A percentile compares a stretch with the other conserved stretches of the same genome.
phyloP scores from a whole-genome alignment of 1,140 invertebrate genomes.

The Papilio polytes region DNA sequence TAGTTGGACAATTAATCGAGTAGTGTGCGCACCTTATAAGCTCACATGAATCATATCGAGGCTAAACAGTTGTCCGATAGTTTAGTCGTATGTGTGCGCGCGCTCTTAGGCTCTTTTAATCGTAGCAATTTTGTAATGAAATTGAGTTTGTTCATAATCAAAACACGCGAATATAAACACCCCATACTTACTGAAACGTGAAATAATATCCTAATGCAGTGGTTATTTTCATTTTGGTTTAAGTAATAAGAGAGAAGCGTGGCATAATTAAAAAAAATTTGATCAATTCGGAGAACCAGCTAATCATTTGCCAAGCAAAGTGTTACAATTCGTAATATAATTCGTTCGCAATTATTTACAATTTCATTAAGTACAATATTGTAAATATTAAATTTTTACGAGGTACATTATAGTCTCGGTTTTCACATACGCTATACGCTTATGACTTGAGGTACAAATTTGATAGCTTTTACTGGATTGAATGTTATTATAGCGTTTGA shows the following conservation, averaged over 20 bases:
- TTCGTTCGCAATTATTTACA: too few relatives aligned
- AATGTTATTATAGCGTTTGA: slow-evolving; percentile 60
- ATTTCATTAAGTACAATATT: too few relatives aligned
- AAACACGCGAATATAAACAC: slow-evolving; percentile 22
- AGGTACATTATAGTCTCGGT: too few relatives aligned
- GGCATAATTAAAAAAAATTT: slow-evolving; percentile 77
- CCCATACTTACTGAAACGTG: slow-evolving; percentile 40
- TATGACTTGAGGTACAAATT: slow-evolving; percentile 45
- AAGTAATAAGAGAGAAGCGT: slow-evolving; percentile 61
- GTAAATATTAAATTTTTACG: too few relatives aligned
- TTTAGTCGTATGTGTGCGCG: too few relatives aligned
- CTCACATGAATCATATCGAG: too few relatives aligned
- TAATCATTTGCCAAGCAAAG: too few relatives aligned
- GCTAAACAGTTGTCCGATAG: too few relatives aligned
- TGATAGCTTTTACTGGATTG: slow-evolving; percentile 68
- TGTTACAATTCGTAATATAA: too few relatives aligned
- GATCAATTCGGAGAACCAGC: too few relatives aligned
- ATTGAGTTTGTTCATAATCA: neutral
- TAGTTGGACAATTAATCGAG: too few relatives aligned
- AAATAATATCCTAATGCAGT: slow-evolving; percentile 42
- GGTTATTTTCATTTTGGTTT: slow-evolving; percentile 79
- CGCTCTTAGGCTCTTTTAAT: neutral
- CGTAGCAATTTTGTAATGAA: neutral
- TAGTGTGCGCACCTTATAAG: too few relatives aligned
- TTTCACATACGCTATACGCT: slow-evolving; percentile 36